A percentile compares a stretch with the other conserved stretches of the same genome.
Evolutionary conservation across 1,140 invertebrate genomes (phyloP).

Genomic region (Drosophila sp.): DNA sequence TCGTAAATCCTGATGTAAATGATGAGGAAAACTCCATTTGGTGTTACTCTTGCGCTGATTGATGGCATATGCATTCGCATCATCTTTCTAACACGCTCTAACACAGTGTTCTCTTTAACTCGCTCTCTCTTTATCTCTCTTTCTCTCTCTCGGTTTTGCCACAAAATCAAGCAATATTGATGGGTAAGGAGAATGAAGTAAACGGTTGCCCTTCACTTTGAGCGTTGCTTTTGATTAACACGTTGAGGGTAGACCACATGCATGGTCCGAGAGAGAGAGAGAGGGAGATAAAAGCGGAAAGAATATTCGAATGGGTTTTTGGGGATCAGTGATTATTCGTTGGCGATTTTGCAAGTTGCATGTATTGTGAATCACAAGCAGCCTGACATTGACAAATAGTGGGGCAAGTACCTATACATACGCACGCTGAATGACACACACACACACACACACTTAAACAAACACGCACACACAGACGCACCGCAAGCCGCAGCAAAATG

Average conservation of each 20-base stretch:
- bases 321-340: slow-evolving; percentile 1
- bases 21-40: background rate
- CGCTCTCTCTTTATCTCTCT: background rate
- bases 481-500: slow-evolving; percentile 64
- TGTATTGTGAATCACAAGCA: slow-evolving; percentile 39
- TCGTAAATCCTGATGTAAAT: no score
- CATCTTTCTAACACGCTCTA: background rate
- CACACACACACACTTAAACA: background rate
- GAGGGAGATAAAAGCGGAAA: no score
- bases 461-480: slow-evolving; percentile 16
- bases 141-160: slow-evolving; percentile 15
- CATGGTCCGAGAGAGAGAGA: slow-evolving; percentile 10
- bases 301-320: background rate
- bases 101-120: background rate
- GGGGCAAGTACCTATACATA: slow-evolving; percentile 52
- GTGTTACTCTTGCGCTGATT: background rate
- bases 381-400: slow-evolving; percentile 78
- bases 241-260: slow-evolving; percentile 21
- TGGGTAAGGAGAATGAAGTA: slow-evolving; percentile 19
- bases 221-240: slow-evolving; percentile 70
- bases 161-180: slow-evolving; percentile 56
- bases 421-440: slow-evolving; percentile 11
- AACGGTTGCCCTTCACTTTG: slow-evolving; percentile 59
- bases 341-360: slow-evolving; percentile 9
- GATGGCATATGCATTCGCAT: background rate